Percentiles rank a stretch among this genome's conserved stretches.
Conservation (phyloP, 2,888 invertebrate genomes). For the Pandemis cinnamomeana region DNA sequence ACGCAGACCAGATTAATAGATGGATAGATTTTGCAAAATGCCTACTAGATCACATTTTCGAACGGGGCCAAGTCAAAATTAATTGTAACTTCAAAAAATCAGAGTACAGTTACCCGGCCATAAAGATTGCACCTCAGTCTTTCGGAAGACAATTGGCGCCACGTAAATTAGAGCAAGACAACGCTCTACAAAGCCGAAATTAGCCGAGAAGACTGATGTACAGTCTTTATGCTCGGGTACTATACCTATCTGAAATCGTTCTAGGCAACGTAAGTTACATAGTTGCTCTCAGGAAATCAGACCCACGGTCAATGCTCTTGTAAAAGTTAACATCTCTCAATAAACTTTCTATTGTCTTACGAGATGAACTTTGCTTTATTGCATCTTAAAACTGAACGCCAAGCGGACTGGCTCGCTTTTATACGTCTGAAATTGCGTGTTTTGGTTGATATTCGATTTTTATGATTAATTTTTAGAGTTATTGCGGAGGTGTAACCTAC, state of each 20-base stretch:
- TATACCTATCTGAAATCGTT: not conserved
- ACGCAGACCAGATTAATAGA: too few species aligned
- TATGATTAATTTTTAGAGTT: conserved; percentile 25
- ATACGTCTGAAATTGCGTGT: conserved; percentile 28
- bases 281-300: conserved; percentile 34
- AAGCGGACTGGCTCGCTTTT: conserved; percentile 29
- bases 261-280: not conserved
- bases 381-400: conserved; percentile 41
- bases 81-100: too few species aligned
- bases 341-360: conserved; percentile 61
- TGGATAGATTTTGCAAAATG: too few species aligned
- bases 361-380: conserved; percentile 62
- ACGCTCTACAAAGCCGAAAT: too few species aligned
- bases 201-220: too few species aligned
- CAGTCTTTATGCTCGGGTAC: too few species aligned
- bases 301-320: conserved; percentile 54
- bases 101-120: too few species aligned
- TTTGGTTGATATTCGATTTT: conserved; percentile 31
- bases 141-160: too few species aligned
- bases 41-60: too few species aligned
- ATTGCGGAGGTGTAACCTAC: conserved; percentile 12
- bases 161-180: too few species aligned
- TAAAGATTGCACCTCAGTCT: too few species aligned
- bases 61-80: too few species aligned
- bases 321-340: conserved; percentile 56